Base-by-base conservation (phyloP, 2,113 vertebrate genomes). In the Aptenodytes patagonicus region DNA sequence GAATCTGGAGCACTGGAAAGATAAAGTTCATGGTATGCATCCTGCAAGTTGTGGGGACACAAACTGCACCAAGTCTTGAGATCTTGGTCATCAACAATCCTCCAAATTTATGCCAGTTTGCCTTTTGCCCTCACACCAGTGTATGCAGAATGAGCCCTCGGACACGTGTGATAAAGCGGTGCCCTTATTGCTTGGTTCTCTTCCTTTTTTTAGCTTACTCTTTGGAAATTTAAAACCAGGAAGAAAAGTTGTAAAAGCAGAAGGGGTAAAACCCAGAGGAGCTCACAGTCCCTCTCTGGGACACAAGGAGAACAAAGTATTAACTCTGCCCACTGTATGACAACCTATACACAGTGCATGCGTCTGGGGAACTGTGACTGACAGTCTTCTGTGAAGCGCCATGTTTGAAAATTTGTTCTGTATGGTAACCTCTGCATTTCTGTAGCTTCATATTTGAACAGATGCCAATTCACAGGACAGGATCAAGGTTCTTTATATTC, bases 321-420 rank as follows among this genome's bases (percentile, higher is more conserved):
- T 81, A 83, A 86, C 34, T 52, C 62, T 83, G 17, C 8, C 60
- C 28, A 44, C 32, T 46, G 6, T 34, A 62, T 47, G 69, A 54
- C 36, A 89, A 58, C 6, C 19, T 71, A 28, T 13, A 70, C 47
- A 52, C 65, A 88, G 52, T 47, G 49, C 83, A 64, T 14, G 28
- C 0, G 0, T 47, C 85, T 52, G 70, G 44, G 75, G 58, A 87
- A 31, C 57, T 34, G 20, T 3, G 8, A 88, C 75, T 90, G 90
- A 78, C 69, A 68, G 31, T 13, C 52, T 40, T 72, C 31, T 52
- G 79, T 80, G 62, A 88, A 69, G 44, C 71, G 34, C 15, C 80
- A 18, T 81, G 62, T 81, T 64, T 81, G 92, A 75, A 94, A 91
- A 96, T 88, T 82, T 83, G 57, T 79, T 93, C 88, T 75, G 19